Evolutionary conservation across 2,113 vertebrate genomes (phyloP).

Genomic region (Chaetodon auriga): DNA sequence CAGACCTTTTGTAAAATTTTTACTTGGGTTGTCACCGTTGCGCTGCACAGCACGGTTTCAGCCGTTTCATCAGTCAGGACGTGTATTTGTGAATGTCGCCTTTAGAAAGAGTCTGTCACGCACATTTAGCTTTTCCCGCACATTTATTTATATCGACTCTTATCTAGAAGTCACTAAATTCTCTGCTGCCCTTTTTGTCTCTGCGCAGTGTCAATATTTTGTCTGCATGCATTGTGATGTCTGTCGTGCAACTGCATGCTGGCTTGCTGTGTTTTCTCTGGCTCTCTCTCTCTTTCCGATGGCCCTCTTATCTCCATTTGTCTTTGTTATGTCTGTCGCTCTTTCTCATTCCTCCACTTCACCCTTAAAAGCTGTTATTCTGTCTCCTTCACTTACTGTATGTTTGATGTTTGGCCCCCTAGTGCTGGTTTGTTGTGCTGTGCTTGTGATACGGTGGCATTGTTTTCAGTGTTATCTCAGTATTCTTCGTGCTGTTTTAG

Average conservation of each 20-base stretch:
- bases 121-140: constrained; percentile 22
- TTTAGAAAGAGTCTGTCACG: constrained; percentile 17
- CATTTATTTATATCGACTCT: constrained; percentile 31
- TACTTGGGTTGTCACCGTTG: not conserved
- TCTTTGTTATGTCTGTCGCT: constrained; percentile 67
- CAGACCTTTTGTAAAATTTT: not conserved
- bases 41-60: not conserved
- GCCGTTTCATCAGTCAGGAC: constrained; percentile 6
- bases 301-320: constrained; percentile 58
- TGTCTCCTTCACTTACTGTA: constrained; percentile 56
- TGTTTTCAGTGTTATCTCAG: constrained; percentile 53
- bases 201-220: constrained; percentile 60
- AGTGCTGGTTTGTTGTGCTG: constrained; percentile 18
- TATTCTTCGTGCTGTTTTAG: constrained; percentile 29
- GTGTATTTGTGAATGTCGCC: not conserved
- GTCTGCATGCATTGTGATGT: constrained; percentile 39
- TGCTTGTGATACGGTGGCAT: constrained; percentile 26
- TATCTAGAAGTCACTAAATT: constrained; percentile 30
- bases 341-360: constrained; percentile 41
- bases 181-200: constrained; percentile 43
- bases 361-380: constrained; percentile 47
- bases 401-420: constrained; percentile 47
- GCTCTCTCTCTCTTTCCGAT: constrained; percentile 5
- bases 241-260: constrained; percentile 25
- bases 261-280: constrained; percentile 20